Evolutionary conservation across 2,113 vertebrate genomes (phyloP).

Genomic region (Aythya baeri): DNA sequence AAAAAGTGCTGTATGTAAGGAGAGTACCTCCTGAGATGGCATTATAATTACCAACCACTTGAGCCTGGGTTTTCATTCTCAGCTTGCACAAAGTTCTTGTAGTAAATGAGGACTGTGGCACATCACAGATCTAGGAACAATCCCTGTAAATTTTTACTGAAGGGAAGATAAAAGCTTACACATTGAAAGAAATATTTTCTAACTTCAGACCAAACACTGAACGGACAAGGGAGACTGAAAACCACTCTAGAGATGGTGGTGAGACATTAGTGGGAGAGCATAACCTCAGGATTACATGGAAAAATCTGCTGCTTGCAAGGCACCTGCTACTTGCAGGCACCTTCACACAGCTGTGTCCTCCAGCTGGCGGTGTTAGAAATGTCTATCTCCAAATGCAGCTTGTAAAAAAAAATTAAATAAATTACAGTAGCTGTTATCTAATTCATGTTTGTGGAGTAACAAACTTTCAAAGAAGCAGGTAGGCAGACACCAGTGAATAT

Average conservation of each 20-base stretch:
- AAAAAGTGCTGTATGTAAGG: neutral
- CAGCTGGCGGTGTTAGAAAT: neutral
- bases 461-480: neutral
- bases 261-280: neutral
- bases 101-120: too few species aligned
- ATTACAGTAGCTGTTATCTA: neutral
- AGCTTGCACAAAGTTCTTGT: neutral
- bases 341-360: neutral
- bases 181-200: neutral
- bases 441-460: neutral
- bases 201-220: neutral
- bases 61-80: neutral
- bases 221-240: neutral
- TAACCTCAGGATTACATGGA: fast-evolving
- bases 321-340: neutral
- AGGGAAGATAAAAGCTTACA: neutral
- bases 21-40: neutral
- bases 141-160: neutral
- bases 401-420: neutral
- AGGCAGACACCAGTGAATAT: neutral
- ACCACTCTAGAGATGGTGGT: neutral
- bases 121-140: neutral
- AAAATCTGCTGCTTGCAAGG: neutral
- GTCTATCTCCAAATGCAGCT: neutral
- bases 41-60: neutral